phyloP scores from a whole-genome alignment of 2,113 vertebrate genomes.

The Brachypodius melanocephalos region DNA sequence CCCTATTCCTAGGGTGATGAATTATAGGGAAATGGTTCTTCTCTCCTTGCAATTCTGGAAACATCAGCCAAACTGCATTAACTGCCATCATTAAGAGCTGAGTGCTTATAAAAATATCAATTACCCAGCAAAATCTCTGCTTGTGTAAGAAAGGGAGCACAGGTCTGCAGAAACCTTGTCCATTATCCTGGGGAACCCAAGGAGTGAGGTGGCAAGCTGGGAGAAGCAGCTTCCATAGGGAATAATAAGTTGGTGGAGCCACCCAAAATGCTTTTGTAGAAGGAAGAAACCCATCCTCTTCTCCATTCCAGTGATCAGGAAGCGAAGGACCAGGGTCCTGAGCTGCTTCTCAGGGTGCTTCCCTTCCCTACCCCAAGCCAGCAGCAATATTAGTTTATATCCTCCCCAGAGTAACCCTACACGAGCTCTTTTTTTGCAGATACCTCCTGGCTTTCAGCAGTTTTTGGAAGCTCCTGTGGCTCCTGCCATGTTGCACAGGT shows the following conservation, averaged over 20 bases:
- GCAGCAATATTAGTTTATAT: not conserved
- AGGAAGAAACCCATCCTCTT: not conserved
- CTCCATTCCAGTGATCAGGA: not conserved
- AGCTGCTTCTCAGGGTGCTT: not conserved
- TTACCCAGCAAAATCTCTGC: not conserved
- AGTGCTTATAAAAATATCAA: not conserved
- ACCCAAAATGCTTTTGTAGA: not conserved
- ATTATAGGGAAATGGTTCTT: not conserved
- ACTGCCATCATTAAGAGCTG: not conserved
- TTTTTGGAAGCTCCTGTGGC: not conserved
- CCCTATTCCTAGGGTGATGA: not conserved
- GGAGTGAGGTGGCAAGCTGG: not conserved
- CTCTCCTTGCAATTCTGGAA: not conserved
- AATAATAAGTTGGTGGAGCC: rapidly evolving
- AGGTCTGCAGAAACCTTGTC: not conserved
- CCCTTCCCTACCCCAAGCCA: not conserved
- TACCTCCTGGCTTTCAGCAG: not conserved
- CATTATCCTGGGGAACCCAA: not conserved
- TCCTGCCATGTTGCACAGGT: not conserved
- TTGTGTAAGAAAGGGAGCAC: not conserved
- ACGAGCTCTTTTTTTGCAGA: not conserved
- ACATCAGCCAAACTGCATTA: not conserved
- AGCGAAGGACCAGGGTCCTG: not conserved
- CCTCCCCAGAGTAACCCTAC: not conserved
- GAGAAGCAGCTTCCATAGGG: not conserved